Conservation (phyloP, 92 coral and sea anemone species). For the Parazoanthus darwini region DNA sequence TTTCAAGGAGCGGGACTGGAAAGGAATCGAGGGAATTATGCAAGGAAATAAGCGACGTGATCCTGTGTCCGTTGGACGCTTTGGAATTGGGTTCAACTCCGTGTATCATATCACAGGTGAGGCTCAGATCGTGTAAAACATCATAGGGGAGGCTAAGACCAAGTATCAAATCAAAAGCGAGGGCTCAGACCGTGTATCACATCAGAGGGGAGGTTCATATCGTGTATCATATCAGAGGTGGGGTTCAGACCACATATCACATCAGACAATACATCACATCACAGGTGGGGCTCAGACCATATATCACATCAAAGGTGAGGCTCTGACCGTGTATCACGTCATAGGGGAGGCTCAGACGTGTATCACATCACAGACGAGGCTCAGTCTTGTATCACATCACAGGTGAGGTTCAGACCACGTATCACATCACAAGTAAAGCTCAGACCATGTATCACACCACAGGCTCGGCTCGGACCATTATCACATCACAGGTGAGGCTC, state of each 20-base stretch:
- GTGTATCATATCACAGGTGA: conserved; percentile 97
- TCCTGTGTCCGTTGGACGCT: conserved; percentile 88
- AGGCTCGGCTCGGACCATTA: conserved; percentile 55
- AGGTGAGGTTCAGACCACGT: conserved; percentile 51
- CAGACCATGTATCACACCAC: neutral
- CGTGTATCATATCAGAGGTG: conserved; percentile 62
- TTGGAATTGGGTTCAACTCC: conserved; percentile 94
- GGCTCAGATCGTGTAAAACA: neutral
- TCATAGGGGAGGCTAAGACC: conserved; percentile 5
- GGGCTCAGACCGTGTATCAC: neutral
- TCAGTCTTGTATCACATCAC: conserved; percentile 73
- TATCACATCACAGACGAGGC: neutral
- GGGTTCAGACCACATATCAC: conserved; percentile 37
- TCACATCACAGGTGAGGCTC: conserved; percentile 79
- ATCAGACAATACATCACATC: conserved; percentile 75
- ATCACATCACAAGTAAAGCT: conserved; percentile 86
- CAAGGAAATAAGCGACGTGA: conserved; percentile 90
- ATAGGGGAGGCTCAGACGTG: conserved; percentile 62
- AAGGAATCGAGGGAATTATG: conserved; percentile 94
- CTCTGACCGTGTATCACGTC: conserved; percentile 45
- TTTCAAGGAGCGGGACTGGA: conserved; percentile 88
- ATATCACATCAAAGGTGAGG: conserved; percentile 86
- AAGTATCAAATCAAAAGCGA: conserved; percentile 91
- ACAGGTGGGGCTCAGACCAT: conserved; percentile 63
- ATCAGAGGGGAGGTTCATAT: neutral